Base-by-base conservation (phyloP, 2,888 invertebrate species). In the Liodrosophila aerea region DNA sequence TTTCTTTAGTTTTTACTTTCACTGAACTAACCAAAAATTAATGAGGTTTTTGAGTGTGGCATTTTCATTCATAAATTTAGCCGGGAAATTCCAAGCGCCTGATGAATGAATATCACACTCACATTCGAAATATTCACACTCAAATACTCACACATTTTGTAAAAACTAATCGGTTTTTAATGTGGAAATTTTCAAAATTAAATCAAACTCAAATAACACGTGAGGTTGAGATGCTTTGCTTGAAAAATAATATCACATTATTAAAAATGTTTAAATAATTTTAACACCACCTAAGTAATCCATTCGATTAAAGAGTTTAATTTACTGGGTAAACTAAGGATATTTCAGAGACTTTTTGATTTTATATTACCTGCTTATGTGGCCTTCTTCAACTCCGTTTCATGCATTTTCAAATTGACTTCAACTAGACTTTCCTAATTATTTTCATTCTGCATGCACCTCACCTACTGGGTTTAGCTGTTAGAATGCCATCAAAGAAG, bases 131-230 rank as follows among this genome's bases (percentile, higher is more conserved):
- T 22, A 22, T 22, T 22, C 22, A 22, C 22, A 22, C 5, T 2
- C 22, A 22, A 51, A 66, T 36, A n/a, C 58, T 40, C 29, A 13
- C 36, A 50, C 47, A 29, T 33, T 31, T 5, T 22, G 3, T 22
- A 22, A 22, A n/a, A n/a, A 37, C 59, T 67, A 72, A 84, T 68
- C 45, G 65, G 44, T 67, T 72, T 81, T 84, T 84, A 83, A 80
- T 76, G 68, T 57, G 76, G 74, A 64, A 78, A 59, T 64, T 51
- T 29, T 22, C 34, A 39, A 57, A 50, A 13, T 7, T n/a, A 40
- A 40, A 7, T 31, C 45, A 22, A 40, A 22, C 9, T 0, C 27
- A 4, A 5, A 15, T 36, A 29, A 47, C 2, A 37, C n/a, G n/a
- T n/a, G n/a, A n/a, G n/a, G n/a, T n/a, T n/a, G n/a, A n/a, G n/a